Evolutionary conservation across 64 coral and sea anemone genomes (phyloP).

Genomic region (Stylophora pistillata): DNA sequence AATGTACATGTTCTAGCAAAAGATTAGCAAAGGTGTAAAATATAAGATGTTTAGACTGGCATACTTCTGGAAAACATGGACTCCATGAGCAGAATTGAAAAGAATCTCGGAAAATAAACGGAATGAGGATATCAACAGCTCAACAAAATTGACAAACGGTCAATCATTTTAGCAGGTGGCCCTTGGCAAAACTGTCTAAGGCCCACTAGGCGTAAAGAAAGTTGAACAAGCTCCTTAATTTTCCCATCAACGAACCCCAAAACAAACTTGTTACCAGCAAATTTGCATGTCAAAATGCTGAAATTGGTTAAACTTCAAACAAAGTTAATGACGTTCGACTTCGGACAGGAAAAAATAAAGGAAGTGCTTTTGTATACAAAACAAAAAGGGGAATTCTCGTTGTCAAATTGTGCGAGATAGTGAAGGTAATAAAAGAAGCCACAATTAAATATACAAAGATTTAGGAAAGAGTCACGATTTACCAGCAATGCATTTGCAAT

Average conservation of each 20-base stretch:
- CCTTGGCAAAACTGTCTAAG: neutral
- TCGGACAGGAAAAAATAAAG: neutral
- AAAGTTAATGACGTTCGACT: neutral
- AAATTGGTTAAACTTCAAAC: neutral
- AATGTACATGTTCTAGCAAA: too few species aligned
- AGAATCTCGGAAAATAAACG: neutral
- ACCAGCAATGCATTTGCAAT: neutral
- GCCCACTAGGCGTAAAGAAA: neutral
- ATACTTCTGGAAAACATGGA: too few species aligned
- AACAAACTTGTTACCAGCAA: neutral
- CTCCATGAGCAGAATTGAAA: neutral
- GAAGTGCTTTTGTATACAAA: neutral
- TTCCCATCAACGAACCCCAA: neutral
- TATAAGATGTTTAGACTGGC: too few species aligned
- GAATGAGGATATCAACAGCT: neutral
- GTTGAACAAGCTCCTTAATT: neutral
- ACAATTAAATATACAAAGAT: neutral
- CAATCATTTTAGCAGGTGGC: neutral
- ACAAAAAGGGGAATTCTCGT: neutral
- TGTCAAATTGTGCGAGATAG: neutral
- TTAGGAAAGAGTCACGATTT: neutral
- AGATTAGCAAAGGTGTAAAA: too few species aligned
- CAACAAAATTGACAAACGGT: neutral
- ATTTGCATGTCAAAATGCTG: neutral
- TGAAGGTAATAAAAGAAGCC: neutral